Percentiles rank a stretch among this genome's conserved stretches.
Evolutionary conservation across 2,888 invertebrate species (phyloP).

Genomic region (Tetragnatha montana): DNA sequence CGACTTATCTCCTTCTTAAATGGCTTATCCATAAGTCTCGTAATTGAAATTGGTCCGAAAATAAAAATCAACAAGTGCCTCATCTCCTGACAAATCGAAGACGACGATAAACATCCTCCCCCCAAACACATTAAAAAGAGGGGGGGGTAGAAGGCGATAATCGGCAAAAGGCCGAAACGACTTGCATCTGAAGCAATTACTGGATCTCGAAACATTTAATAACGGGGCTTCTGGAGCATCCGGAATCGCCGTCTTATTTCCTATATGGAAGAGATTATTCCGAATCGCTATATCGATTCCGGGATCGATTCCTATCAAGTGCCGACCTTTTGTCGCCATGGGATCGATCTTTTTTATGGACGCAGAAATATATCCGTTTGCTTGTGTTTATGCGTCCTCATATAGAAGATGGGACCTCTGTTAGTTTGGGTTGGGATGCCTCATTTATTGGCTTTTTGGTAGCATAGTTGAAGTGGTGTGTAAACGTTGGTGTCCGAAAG

Average conservation of each 20-base stretch:
- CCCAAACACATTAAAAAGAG: background rate
- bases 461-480: background rate
- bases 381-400: background rate
- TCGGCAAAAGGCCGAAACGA: constrained; percentile 30
- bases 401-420: no score
- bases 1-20: background rate
- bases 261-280: constrained; percentile 10
- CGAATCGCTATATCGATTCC: constrained; percentile 11
- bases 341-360: background rate
- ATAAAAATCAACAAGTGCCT: constrained; percentile 33
- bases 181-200: constrained; percentile 48
- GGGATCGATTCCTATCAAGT: constrained; percentile 11
- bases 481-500: background rate
- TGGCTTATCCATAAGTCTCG: background rate
- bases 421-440: background rate
- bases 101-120: background rate
- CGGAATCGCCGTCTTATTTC: background rate
- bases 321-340: constrained; percentile 2
- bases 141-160: background rate
- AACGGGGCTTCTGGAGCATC: background rate
- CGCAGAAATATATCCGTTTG: background rate
- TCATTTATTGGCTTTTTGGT: background rate
- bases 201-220: constrained; percentile 36
- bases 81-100: background rate
- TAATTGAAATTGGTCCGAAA: background rate